Conservation (phyloP, 2,797 vertebrate genomes). For the Gambusia yucatana region DNA sequence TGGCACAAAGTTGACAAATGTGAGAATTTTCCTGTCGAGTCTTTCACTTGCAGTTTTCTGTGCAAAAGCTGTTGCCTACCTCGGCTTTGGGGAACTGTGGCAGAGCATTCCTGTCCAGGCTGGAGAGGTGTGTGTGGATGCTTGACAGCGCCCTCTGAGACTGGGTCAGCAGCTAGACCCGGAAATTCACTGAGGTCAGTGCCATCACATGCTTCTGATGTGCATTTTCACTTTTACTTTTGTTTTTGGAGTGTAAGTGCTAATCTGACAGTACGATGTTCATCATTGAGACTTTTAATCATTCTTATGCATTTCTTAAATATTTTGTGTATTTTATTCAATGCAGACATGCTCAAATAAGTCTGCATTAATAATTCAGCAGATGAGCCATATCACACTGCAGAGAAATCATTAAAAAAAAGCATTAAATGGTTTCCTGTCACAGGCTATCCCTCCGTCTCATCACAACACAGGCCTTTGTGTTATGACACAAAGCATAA, state of each 20-base stretch:
- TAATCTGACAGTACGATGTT: background rate
- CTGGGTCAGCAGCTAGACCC: conserved; percentile 85
- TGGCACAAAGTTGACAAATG: background rate
- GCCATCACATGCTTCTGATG: conserved; percentile 17
- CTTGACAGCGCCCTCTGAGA: conserved; percentile 91
- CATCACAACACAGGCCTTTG: background rate
- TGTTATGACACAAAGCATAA: background rate
- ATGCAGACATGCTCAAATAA: background rate
- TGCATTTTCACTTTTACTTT: background rate
- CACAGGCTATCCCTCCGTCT: background rate
- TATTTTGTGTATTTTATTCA: background rate
- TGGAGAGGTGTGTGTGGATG: conserved; percentile 90
- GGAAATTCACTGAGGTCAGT: conserved; percentile 34
- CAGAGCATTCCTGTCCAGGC: conserved; percentile 87
- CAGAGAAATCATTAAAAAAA: background rate
- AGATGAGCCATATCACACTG: background rate
- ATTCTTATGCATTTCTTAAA: background rate
- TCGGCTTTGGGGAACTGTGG: conserved; percentile 89
- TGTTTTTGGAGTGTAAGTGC: conserved; percentile 11
- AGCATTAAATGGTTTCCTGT: background rate
- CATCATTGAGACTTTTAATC: background rate
- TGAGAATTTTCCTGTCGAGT: background rate
- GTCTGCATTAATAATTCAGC: background rate
- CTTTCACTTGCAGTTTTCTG: background rate
- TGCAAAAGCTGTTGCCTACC: conserved; percentile 64